Conservation (phyloP, 2,888 invertebrate genomes). For the Pediacus dermestoides region DNA sequence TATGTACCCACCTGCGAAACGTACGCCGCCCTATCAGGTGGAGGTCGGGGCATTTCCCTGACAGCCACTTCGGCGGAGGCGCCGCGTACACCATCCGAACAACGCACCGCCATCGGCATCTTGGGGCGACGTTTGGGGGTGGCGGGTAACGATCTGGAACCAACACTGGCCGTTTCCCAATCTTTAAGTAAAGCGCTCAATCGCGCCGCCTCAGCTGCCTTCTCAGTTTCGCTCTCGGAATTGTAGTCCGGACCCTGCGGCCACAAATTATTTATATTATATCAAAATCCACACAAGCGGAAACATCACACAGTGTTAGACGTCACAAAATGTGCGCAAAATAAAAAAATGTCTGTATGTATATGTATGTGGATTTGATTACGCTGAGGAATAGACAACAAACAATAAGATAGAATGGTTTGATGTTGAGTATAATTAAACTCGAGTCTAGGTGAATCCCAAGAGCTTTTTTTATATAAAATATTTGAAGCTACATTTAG, state of each 20-base stretch:
- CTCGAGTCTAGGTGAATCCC: too few species aligned
- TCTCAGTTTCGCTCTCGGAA: slow-evolving; percentile 71
- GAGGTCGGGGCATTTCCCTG: slow-evolving; percentile 16
- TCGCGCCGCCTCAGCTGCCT: slow-evolving; percentile 64
- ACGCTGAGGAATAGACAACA: too few species aligned
- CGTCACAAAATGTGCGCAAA: too few species aligned
- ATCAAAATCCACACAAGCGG: too few species aligned
- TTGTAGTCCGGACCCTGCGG: slow-evolving; percentile 81
- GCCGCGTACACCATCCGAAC: slow-evolving; percentile 19
- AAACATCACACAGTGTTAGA: too few species aligned
- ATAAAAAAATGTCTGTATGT: too few species aligned
- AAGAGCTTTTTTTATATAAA: too few species aligned
- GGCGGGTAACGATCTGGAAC: slow-evolving; percentile 54
- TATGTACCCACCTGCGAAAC: slow-evolving; percentile 27
- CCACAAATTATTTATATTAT: too few species aligned
- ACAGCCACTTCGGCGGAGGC: slow-evolving; percentile 8
- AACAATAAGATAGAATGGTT: too few species aligned
- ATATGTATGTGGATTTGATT: too few species aligned
- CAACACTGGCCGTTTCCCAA: slow-evolving; percentile 71
- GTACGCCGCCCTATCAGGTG: slow-evolving; percentile 27
- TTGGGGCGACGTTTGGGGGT: slow-evolving; percentile 52
- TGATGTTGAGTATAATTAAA: too few species aligned
- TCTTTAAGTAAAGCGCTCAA: slow-evolving; percentile 66
- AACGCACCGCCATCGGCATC: slow-evolving; percentile 19
- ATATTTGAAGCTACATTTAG: too few species aligned